Conservation (phyloP, 2,113 vertebrate genomes). For the Eptatretus burgeri region DNA sequence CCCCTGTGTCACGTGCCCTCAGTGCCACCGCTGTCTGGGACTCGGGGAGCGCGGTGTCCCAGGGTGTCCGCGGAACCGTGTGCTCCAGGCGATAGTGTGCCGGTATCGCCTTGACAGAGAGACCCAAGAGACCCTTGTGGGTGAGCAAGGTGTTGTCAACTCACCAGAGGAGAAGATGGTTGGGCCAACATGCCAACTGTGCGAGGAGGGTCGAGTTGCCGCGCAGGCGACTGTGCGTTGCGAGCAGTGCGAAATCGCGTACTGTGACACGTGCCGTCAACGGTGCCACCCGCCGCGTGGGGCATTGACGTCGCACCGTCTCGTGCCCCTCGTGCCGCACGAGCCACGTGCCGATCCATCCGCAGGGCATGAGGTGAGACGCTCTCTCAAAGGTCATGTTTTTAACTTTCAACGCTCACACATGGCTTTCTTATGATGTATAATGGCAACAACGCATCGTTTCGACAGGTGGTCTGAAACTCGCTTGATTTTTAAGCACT, state of each 20-base stretch:
- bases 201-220: conserved; percentile 31
- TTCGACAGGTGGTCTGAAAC: too few relatives aligned
- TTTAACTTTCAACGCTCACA: too few relatives aligned
- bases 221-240: conserved; percentile 37
- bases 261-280: conserved; percentile 59
- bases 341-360: background rate
- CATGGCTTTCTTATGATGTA: too few relatives aligned
- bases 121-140: background rate
- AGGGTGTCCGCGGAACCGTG: conserved; percentile 62
- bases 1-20: conserved; percentile 64
- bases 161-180: too few relatives aligned
- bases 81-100: conserved; percentile 57
- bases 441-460: too few relatives aligned
- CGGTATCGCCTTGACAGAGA: conserved; percentile 19
- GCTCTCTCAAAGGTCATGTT: too few relatives aligned
- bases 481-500: too few relatives aligned
- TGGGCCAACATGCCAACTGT: conserved; percentile 23
- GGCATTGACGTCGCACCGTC: conserved; percentile 60
- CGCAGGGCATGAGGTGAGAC: background rate
- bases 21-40: conserved; percentile 73
- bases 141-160: background rate
- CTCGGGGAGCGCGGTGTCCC: conserved; percentile 61
- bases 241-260: conserved; percentile 72
- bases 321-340: conserved; percentile 17
- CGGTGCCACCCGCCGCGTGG: conserved; percentile 72